phyloP scores from a whole-genome alignment of 2,113 vertebrate genomes.

The Mus pahari region DNA sequence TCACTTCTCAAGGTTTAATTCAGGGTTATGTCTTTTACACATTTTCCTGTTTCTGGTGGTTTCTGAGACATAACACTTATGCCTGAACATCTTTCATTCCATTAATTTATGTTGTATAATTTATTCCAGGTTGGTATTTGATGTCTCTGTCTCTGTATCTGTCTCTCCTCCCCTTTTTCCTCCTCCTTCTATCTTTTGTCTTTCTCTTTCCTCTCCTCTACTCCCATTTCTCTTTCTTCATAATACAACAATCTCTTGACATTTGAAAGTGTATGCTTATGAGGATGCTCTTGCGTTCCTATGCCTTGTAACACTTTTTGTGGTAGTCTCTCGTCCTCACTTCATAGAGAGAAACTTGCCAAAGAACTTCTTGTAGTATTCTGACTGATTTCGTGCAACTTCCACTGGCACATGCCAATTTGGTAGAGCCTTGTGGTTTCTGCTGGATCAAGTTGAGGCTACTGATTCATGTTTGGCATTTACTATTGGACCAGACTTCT shows the following conservation, averaged over 20 bases:
- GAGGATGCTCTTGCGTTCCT: too few relatives aligned
- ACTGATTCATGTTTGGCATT: too few relatives aligned
- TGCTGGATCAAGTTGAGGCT: too few relatives aligned
- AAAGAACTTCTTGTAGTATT: too few relatives aligned
- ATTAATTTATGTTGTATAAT: neutral
- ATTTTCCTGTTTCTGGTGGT: neutral
- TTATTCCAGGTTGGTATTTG: neutral
- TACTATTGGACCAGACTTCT: too few relatives aligned
- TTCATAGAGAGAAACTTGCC: too few relatives aligned
- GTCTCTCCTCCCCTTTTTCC: neutral
- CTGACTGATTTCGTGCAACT: too few relatives aligned
- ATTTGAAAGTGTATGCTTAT: neutral
- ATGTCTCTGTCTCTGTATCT: neutral
- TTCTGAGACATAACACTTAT: neutral
- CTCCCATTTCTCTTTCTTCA: neutral
- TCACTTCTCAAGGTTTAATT: neutral
- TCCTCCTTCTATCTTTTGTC: neutral
- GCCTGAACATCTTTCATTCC: neutral
- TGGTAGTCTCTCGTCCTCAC: too few relatives aligned
- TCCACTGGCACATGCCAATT: too few relatives aligned
- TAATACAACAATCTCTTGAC: neutral
- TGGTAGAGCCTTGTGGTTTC: too few relatives aligned
- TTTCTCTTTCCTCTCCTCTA: neutral
- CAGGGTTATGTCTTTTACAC: neutral
- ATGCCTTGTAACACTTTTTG: too few relatives aligned